A percentile compares a stretch with the other conserved stretches of the same genome.
These are phyloP conservation scores for Xanthostigma xanthostigma DNA, from an alignment of 2,888 invertebrate species.

Conservation along the genomic window DNA sequence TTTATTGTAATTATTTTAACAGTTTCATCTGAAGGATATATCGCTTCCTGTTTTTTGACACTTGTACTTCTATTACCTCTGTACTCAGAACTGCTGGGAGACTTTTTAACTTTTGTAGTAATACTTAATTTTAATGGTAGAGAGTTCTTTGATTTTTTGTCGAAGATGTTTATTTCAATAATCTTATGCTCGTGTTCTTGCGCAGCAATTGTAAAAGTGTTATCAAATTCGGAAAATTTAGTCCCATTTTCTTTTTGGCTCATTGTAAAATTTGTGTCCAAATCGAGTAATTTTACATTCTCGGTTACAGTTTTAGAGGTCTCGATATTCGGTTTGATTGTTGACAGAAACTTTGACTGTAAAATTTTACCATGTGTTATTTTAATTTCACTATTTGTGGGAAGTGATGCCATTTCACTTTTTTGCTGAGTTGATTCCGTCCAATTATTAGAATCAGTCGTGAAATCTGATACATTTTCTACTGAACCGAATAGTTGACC, in stretches of 20 bases:
- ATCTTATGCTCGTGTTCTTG: slow-evolving; percentile 4
- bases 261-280: background rate
- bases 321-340: slow-evolving; percentile 7
- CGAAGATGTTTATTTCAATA: slow-evolving; percentile 6
- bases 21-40: background rate
- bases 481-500: slow-evolving; percentile 25
- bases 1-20: background rate
- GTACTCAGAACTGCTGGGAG: background rate
- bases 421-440: no score
- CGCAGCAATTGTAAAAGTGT: slow-evolving; percentile 2
- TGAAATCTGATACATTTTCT: no score
- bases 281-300: slow-evolving; percentile 3
- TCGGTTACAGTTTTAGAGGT: slow-evolving; percentile 3
- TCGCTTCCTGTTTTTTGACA: slow-evolving; percentile 1
- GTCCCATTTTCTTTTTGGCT: background rate
- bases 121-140: slow-evolving; percentile 2
- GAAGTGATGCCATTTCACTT: no score
- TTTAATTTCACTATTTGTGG: no score
- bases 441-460: no score
- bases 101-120: slow-evolving; percentile 3
- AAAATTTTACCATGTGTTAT: no score
- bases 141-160: slow-evolving; percentile 1
- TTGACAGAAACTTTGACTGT: background rate
- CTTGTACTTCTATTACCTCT: background rate
- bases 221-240: slow-evolving; percentile 3